Evolutionary conservation across 2,113 vertebrate genomes (phyloP).

Genomic region (Halichoerus grypus): DNA sequence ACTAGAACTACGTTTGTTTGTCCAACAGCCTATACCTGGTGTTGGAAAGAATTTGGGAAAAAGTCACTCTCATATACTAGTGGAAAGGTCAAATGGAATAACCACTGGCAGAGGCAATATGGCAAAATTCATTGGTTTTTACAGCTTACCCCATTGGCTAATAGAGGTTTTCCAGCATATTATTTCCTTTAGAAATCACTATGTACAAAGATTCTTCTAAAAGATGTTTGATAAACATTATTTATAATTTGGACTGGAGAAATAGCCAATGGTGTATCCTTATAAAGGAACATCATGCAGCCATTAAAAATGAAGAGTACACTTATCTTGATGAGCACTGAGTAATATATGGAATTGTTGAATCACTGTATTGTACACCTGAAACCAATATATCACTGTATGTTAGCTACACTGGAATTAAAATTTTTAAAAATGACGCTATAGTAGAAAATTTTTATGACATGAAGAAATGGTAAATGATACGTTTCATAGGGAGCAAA

Average conservation of each 20-base stretch:
- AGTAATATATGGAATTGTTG: background rate
- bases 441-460: background rate
- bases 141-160: background rate
- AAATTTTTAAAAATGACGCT: background rate
- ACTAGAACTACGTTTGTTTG: background rate
- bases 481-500: background rate
- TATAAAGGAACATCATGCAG: background rate
- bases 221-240: background rate
- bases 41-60: background rate
- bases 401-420: background rate
- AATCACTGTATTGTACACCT: background rate
- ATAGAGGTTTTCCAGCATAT: background rate
- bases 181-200: constrained; percentile 33
- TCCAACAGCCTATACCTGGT: background rate
- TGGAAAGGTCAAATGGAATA: background rate
- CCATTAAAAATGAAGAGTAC: background rate
- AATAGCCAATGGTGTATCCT: background rate
- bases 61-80: background rate
- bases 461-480: background rate
- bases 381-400: background rate
- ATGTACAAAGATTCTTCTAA: constrained; percentile 14
- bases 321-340: background rate
- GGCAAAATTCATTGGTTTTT: background rate
- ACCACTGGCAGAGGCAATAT: background rate
- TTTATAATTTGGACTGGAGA: background rate